Conservation (phyloP, 2,888 invertebrate genomes). For the Sialis lutaria region DNA sequence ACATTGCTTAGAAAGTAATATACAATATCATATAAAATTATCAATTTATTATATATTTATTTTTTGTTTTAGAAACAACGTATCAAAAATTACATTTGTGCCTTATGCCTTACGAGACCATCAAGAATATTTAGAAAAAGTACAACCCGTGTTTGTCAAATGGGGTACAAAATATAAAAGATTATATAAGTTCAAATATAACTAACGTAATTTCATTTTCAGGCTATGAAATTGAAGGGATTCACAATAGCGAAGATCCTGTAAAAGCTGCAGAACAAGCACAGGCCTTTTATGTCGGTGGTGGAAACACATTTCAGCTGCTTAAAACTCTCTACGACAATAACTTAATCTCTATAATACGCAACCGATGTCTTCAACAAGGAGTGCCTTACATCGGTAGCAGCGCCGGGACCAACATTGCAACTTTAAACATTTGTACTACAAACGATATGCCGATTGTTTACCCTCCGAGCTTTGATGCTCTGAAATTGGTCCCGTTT, state of each 20-base stretch:
- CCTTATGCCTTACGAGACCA: conserved; percentile 56
- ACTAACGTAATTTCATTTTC: conserved; percentile 6
- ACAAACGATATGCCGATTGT: conserved; percentile 82
- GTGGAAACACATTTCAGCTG: conserved; percentile 65
- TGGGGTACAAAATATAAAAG: conserved; percentile 32
- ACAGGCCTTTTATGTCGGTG: conserved; percentile 59
- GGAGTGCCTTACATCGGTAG: conserved; percentile 57
- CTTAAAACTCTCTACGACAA: conserved; percentile 52
- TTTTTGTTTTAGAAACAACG: conserved; percentile 34
- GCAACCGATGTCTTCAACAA: conserved; percentile 39
- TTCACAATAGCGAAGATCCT: conserved; percentile 42
- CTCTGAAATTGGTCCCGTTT: conserved; percentile 55
- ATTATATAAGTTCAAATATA: background rate
- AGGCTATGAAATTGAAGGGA: conserved; percentile 41
- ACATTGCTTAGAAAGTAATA: conserved; percentile 39
- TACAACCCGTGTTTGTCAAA: conserved; percentile 36
- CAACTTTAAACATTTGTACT: conserved; percentile 60
- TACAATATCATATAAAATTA: conserved; percentile 5
- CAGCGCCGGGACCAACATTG: conserved; percentile 72
- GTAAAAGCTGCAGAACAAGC: conserved; percentile 36
- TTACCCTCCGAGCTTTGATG: conserved; percentile 57
- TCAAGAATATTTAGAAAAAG: conserved; percentile 43
- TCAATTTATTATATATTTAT: conserved; percentile 1
- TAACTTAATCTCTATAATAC: conserved; percentile 43
- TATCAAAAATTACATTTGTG: conserved; percentile 47